Percentiles rank a stretch among this genome's conserved stretches.
Conservation (phyloP, 2,113 vertebrate species). For the Scartelaos histophorus region DNA sequence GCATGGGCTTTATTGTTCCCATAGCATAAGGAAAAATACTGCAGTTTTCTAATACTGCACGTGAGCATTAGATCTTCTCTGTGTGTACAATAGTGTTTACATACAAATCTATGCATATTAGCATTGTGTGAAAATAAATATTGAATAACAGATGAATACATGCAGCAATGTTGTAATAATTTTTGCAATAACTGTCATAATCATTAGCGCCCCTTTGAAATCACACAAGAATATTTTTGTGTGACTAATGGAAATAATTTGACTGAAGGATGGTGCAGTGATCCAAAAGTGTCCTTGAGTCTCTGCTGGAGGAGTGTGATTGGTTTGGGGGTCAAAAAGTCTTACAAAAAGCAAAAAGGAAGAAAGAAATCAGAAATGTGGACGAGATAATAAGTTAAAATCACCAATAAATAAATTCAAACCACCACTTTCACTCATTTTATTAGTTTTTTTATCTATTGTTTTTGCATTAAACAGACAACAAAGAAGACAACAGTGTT, state of each 20-base stretch:
- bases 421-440: no score
- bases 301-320: neutral
- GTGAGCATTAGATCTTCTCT: constrained; percentile 19
- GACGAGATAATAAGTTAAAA: no score
- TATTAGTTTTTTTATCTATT: no score
- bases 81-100: constrained; percentile 5
- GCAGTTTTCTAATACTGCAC: constrained; percentile 1
- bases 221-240: neutral
- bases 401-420: no score
- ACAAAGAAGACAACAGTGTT: no score
- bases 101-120: neutral
- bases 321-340: neutral
- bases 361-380: no score
- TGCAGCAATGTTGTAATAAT: neutral
- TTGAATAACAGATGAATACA: neutral
- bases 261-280: no score
- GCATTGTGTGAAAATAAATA: no score
- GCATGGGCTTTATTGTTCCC: constrained; percentile 37
- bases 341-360: no score
- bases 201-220: neutral
- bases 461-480: no score
- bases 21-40: constrained; percentile 2
- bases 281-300: neutral
- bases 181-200: neutral
- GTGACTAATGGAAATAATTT: neutral